phyloP scores from a whole-genome alignment of 1,140 invertebrate species.

The Megalopta genalis region DNA sequence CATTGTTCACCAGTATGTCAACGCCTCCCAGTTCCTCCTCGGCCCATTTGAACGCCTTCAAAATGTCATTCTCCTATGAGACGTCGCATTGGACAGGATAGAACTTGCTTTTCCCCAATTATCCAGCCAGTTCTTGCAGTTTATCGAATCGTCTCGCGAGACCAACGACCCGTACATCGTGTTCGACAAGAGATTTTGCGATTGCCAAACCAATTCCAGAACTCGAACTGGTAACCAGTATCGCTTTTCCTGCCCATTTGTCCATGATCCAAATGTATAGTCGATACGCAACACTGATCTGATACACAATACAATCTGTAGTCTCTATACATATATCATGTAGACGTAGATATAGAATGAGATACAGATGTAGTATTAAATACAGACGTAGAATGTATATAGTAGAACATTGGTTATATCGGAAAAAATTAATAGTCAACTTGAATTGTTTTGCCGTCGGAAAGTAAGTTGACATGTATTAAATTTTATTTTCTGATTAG shows the following conservation, averaged over 20 bases:
- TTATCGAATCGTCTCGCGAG: conserved; percentile 79
- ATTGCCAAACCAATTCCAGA: conserved; percentile 85
- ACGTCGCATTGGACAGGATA: conserved; percentile 82
- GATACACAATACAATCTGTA: no score
- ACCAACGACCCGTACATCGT: conserved; percentile 82
- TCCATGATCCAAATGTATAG: no score
- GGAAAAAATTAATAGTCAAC: no score
- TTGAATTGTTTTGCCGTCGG: no score
- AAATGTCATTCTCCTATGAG: conserved; percentile 82
- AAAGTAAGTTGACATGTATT: no score
- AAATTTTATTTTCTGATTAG: no score
- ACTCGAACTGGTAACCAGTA: conserved; percentile 87
- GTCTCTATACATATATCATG: no score
- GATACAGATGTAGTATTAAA: no score
- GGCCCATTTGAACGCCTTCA: conserved; percentile 82
- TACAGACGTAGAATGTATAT: no score
- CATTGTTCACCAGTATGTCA: conserved; percentile 86
- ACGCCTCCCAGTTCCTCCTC: conserved; percentile 81
- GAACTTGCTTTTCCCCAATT: conserved; percentile 62
- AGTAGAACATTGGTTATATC: no score
- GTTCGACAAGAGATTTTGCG: conserved; percentile 82
- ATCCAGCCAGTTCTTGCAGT: conserved; percentile 68
- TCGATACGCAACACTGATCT: no score
- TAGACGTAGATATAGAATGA: no score
- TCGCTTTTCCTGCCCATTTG: conserved; percentile 84